Evolutionary conservation across 2,113 vertebrate species (phyloP).

Genomic region (Albula goreensis): DNA sequence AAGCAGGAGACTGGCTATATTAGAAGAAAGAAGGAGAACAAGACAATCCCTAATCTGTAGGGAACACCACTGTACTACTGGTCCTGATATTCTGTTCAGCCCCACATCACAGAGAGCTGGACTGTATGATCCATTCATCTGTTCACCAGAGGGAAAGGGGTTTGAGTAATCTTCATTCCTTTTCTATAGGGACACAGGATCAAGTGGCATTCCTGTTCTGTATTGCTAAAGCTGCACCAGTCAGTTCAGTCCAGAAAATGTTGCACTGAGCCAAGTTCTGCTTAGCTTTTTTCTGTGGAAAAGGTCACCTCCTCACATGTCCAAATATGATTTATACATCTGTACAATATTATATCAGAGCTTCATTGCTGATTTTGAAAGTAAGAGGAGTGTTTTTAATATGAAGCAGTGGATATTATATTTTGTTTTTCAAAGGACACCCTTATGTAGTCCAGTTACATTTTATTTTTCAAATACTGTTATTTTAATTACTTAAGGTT

Average conservation of each 20-base stretch:
- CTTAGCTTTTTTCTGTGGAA: background rate
- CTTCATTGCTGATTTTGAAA: background rate
- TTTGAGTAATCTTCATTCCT: background rate
- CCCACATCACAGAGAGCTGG: background rate
- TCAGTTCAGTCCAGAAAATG: background rate
- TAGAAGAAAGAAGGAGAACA: background rate
- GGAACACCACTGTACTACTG: background rate
- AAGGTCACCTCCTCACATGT: background rate
- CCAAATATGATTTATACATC: background rate
- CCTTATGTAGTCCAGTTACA: too few relatives aligned
- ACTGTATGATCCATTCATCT: background rate
- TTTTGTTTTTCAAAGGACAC: slow-evolving; percentile 4
- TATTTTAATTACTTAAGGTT: slow-evolving; percentile 45
- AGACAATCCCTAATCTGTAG: background rate
- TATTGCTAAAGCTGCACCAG: background rate
- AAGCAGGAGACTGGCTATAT: background rate
- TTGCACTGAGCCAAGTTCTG: background rate
- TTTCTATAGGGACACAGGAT: background rate
- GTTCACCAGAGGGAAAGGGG: background rate
- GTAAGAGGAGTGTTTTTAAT: background rate
- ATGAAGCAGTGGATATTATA: background rate
- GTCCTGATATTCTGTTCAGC: background rate
- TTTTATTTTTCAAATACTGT: too few relatives aligned
- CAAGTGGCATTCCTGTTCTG: background rate
- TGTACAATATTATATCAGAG: background rate